These are phyloP conservation scores for Aphis gossypii DNA, from an alignment of 1,140 invertebrate genomes.

Conservation along the genomic window DNA sequence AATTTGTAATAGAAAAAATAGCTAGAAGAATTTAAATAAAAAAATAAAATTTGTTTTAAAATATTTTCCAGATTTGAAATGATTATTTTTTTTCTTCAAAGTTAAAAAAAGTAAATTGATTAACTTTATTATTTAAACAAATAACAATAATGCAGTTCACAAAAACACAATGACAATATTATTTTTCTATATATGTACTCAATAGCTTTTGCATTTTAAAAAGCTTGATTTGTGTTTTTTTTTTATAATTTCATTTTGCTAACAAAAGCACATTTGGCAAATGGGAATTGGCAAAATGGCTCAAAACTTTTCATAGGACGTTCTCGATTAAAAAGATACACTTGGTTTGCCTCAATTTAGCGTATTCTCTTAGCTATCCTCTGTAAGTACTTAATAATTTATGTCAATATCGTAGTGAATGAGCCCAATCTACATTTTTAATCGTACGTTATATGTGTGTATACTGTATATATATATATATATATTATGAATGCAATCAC, in stretches of 20 bases:
- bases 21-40: not conserved
- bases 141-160: not conserved
- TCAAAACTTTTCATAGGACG: not conserved
- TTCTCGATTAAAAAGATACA: constrained; percentile 35
- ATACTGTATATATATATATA: too few species aligned
- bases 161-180: not conserved
- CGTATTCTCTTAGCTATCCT: not conserved
- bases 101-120: not conserved
- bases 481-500: not conserved
- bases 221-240: not conserved
- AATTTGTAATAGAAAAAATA: not conserved
- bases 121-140: not conserved
- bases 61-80: not conserved
- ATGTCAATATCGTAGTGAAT: not conserved
- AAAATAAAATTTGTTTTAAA: not conserved
- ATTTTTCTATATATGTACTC: not conserved
- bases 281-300: not conserved
- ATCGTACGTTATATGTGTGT: not conserved
- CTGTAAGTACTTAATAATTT: constrained; percentile 20
- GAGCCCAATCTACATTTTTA: not conserved
- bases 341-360: not conserved
- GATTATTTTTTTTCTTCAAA: not conserved
- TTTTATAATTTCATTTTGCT: not conserved
- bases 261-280: not conserved
- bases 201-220: not conserved